Evolutionary conservation across 2,888 invertebrate genomes (phyloP), one percentile per base, ranked within the genome.

Genomic region (Cancer borealis): DNA sequence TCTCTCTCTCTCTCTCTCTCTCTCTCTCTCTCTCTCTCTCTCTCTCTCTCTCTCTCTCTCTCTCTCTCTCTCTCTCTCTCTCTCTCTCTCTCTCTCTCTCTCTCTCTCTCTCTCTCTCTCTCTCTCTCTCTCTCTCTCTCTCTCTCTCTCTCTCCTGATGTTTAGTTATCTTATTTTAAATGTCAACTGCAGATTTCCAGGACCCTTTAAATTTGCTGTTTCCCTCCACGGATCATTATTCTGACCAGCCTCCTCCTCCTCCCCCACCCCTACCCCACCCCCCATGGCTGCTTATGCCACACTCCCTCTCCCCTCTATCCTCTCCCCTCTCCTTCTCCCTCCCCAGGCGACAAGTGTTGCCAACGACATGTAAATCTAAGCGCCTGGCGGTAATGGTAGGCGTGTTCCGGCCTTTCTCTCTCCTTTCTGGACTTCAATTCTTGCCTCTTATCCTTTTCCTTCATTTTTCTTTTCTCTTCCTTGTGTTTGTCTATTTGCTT

Each of bases 41-140:
- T 79, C 84, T 84, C 84, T 84, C 84, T 87, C 87, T 87, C 87
- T 87, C 87, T 87, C 87, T 87, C 87, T 87, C 87, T 87, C 87
- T 87, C 87, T 87, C 87, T 87, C 87, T 87, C 87, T 87, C 87
- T 87, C 87, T 87, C 87, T 87, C 87, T 87, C 87, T 87, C 87
- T 30, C 87, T 87, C 30, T 87, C 87, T 30, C 26, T 87, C 84
- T 84, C 84, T 30, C 87, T 87, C 30, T n/a, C 30, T 30, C 87
- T 30, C 88, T 88, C 88, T 88, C 88, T 88, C n/a, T 88, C 88
- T 88, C 46, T 88, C 46, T 88, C 88, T 46, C 88, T 88, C 46
- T 88, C 88, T 88, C 46, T 46, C 45, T 88, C 88, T 88, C 88
- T 45, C 88, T 88, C 46, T 88, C 88, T 88, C 88, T 88, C 88